Base-by-base conservation (phyloP, 2,888 invertebrate species). In the Ametastegia equiseti region DNA sequence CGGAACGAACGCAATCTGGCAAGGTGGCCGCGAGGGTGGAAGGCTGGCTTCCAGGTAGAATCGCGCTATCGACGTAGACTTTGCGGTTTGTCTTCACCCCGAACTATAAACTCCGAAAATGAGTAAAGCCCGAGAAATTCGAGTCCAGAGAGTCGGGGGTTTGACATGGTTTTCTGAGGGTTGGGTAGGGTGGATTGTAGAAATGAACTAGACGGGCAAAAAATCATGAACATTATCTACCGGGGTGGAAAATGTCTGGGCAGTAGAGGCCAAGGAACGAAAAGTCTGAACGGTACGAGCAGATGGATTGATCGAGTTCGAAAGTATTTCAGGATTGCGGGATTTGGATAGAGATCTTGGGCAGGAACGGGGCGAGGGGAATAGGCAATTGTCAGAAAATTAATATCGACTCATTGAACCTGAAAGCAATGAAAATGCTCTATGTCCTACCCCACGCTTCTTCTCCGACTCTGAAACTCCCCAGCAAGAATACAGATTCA, bases 391-490 rank as follows among this genome's bases (percentile, higher is more conserved):
- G 84, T 83, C 81, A 82, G 81, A 82, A 83, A 83, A 84, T 85
- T 83, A 84, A 82, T 82, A 85, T 84, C 84, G 84, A 80, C 85
- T 84, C 85, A 84, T 85, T 85, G 83, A 84, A 84, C 85, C 73
- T 77, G 73, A 79, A 82, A 78, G 78, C 60, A 50, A 60, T 78
- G 78, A 78, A 78, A 78, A 63, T 45, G 60, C 78, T 75, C 36
- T 50, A 30, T 75, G 47, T 47, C 11, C 33, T 33, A 19, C 75
- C 36, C 75, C 54, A n/a, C 19, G 75, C 11, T 15, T 39, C 54
- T 75, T n/a, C 45, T 5, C 7, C n/a, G 9, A n/a, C 19, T 11
- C 23, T 19, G 36, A 75, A 75, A 50, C 27, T 54, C 11, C 4
- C 57, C 42, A 75, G 75, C 23, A n/a, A 75, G 36, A 50, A 57